Percentiles rank a stretch among this genome's conserved stretches.
phyloP scores from a whole-genome alignment of 2,113 vertebrate species.

The Leucopsar rothschildi region DNA sequence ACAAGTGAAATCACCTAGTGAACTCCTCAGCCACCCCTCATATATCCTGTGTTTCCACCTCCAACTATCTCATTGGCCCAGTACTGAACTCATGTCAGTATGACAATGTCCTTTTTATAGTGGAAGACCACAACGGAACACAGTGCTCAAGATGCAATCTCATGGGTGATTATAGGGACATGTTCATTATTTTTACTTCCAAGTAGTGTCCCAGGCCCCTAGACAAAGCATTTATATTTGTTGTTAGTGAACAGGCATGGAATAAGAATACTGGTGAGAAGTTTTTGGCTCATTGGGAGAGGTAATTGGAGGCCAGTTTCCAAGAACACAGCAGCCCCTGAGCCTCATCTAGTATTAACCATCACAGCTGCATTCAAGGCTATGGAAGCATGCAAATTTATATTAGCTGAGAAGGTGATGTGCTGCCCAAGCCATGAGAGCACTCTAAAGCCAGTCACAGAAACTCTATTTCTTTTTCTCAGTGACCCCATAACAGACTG shows the following conservation, averaged over 20 bases:
- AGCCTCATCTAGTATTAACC: neutral
- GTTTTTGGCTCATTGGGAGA: neutral
- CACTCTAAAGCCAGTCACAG: neutral
- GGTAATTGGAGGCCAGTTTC: neutral
- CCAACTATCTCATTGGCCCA: fast-evolving
- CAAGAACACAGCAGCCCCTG: neutral
- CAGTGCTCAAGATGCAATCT: neutral
- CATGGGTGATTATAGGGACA: neutral
- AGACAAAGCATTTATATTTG: neutral
- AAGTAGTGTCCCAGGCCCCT: neutral
- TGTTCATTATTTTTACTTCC: neutral
- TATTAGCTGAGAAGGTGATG: neutral
- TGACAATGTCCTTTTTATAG: too few relatives aligned
- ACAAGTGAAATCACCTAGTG: neutral
- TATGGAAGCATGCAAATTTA: neutral
- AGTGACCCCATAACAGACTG: neutral
- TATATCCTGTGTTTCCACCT: neutral
- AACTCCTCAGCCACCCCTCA: neutral
- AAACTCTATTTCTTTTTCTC: neutral
- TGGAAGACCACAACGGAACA: neutral
- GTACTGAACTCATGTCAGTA: fast-evolving
- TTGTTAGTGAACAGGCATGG: neutral
- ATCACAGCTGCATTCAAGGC: neutral
- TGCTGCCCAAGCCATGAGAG: neutral
- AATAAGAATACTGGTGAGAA: neutral